Evolutionary conservation across 2,113 vertebrate species (phyloP), one percentile per base, ranked within the genome.

Genomic region (Alexandromys fortis): DNA sequence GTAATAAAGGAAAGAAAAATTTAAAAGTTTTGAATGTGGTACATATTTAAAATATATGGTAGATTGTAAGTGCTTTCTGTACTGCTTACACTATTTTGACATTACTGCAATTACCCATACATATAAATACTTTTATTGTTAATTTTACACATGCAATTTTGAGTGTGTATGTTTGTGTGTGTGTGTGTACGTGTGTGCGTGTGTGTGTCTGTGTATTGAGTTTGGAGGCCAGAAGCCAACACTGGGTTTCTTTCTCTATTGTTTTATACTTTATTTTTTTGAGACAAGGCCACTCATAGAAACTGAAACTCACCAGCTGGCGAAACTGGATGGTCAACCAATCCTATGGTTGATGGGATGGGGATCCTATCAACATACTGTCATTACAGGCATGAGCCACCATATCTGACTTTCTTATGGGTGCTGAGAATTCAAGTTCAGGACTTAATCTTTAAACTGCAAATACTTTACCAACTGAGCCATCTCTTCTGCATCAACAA

Each of bases 91-190:
- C 70, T 79, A 49, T 49, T 28, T 30, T 91, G 30, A 26, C 68
- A 76, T 91, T 85, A 68, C 33, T 85, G 52, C 70, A 89, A 76
- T 89, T 92, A 87, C 93, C 22, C 87, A 30, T 77, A 67, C 38
- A 42, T 42, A 92, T 89, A 83, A 94, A 67, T 95, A 85, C 61
- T 95, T 91, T 92, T 95, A 92, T 75, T 73, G 78, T 58, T 95
- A 82, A 92, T 90, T 96, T 94, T 88, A 86, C 0, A 83, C 79
- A n/a, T 90, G 82, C 79, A 58, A 47, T 47, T 86, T 63, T 30
- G 17, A 30, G 61, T 61, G 79, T 38, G 21, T 47, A 26, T 49
- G 9, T 52, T 2, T 61, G 79, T 26, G 11, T 47, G 24, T 49
- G 45, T 49, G 49, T 49, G 49, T 11, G 49, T 12, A 42, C 3